Conservation (phyloP, 2,797 vertebrate genomes). For the Poecilia velifera region DNA sequence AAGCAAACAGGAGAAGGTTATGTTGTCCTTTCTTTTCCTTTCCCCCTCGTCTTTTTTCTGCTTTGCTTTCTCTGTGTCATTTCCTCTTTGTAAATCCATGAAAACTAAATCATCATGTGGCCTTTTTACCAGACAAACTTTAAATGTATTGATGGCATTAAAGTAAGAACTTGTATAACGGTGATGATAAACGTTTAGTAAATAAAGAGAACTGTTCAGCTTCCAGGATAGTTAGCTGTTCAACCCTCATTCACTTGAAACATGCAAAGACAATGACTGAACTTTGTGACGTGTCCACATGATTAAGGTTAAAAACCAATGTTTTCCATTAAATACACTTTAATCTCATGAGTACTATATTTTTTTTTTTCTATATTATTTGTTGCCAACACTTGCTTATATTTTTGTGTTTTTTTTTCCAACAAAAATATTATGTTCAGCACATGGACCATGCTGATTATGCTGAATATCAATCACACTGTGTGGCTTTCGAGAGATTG, state of each 20-base stretch:
- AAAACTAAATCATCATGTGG: background rate
- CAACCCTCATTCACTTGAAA: background rate
- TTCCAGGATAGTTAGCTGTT: background rate
- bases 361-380: background rate
- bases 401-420: background rate
- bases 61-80: background rate
- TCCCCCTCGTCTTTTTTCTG: background rate
- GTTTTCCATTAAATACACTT: background rate
- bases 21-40: background rate
- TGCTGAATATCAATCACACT: background rate
- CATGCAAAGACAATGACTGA: background rate
- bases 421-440: background rate
- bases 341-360: background rate
- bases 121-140: background rate
- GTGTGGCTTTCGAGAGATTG: background rate
- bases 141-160: background rate
- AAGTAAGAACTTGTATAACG: background rate
- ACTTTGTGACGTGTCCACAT: background rate
- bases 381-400: background rate
- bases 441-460: background rate
- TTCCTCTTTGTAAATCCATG: background rate
- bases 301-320: background rate
- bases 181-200: background rate
- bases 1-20: background rate
- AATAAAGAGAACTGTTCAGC: background rate